Percentiles rank a stretch among this genome's conserved stretches.
phyloP scores from a whole-genome alignment of 1,140 invertebrate genomes.

The Caenorhabditis briggsae region DNA sequence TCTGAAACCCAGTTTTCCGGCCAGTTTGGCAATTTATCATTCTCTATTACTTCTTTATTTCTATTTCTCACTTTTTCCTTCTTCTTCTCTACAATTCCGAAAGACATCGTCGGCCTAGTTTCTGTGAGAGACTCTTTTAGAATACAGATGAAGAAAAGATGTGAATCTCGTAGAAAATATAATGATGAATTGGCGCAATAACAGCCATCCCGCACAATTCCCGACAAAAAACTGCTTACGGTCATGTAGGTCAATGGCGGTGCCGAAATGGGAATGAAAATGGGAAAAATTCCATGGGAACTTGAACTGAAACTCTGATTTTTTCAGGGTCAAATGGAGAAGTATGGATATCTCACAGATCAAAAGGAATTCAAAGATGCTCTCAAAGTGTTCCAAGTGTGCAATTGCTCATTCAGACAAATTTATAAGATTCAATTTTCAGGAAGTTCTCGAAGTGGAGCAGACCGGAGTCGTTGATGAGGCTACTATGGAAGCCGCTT shows the following conservation, averaged over 20 bases:
- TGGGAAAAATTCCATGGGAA: background rate
- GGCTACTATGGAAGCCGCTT: conserved; percentile 16
- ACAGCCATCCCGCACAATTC: background rate
- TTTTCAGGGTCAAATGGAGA: conserved; percentile 60
- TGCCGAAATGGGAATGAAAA: conserved; percentile 11
- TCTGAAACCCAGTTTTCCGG: background rate
- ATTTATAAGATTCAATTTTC: conserved; percentile 1
- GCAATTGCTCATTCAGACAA: conserved; percentile 1
- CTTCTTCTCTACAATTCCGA: conserved; percentile 3
- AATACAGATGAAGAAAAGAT: conserved; percentile 26
- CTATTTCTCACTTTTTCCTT: background rate
- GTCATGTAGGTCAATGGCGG: conserved; percentile 48
- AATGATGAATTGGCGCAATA: conserved; percentile 50
- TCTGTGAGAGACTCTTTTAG: background rate
- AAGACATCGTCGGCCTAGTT: conserved; percentile 29
- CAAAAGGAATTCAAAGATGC: conserved; percentile 54
- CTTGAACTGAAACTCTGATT: background rate
- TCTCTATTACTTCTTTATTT: background rate
- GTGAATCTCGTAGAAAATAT: conserved; percentile 49
- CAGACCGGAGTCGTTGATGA: conserved; percentile 51
- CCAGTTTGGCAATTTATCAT: background rate
- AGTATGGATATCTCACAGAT: conserved; percentile 60
- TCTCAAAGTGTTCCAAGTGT: conserved; percentile 59
- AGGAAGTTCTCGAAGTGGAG: conserved; percentile 55
- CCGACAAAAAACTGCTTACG: conserved; percentile 43